These are phyloP conservation scores for Calameuta filiformis DNA, from an alignment of 2,888 invertebrate genomes.

Conservation along the genomic window DNA sequence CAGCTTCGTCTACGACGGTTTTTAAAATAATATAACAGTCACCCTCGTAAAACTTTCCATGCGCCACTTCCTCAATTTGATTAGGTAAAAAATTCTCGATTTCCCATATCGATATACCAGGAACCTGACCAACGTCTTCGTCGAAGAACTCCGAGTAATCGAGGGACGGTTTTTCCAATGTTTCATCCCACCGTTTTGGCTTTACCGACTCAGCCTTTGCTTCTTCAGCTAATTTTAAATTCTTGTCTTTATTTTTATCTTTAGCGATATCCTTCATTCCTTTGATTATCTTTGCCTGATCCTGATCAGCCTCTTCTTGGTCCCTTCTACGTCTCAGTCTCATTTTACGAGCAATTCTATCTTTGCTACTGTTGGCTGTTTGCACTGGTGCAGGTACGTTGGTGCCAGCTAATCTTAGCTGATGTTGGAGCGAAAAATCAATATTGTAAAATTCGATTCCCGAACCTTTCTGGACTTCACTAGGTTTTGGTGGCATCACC, in stretches of 20 bases:
- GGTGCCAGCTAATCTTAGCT: slow-evolving; percentile 91
- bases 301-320: slow-evolving; percentile 85
- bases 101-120: slow-evolving; percentile 97
- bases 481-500: slow-evolving; percentile 97
- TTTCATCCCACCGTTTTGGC: slow-evolving; percentile 97
- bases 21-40: slow-evolving; percentile 98
- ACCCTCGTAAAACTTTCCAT: slow-evolving; percentile 98
- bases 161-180: slow-evolving; percentile 91
- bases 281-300: slow-evolving; percentile 89
- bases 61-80: slow-evolving; percentile 90
- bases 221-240: slow-evolving; percentile 68
- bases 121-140: slow-evolving; percentile 91
- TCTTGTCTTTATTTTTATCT: slow-evolving; percentile 81
- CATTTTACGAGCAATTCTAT: slow-evolving; percentile 95
- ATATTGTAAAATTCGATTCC: slow-evolving; percentile 97
- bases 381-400: slow-evolving; percentile 80
- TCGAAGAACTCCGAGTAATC: slow-evolving; percentile 99
- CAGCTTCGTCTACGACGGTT: slow-evolving; percentile 85
- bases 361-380: slow-evolving; percentile 78
- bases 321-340: slow-evolving; percentile 85
- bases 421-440: slow-evolving; percentile 97
- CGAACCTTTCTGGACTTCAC: slow-evolving; percentile 79
- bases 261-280: slow-evolving; percentile 89
- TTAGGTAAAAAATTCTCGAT: slow-evolving; percentile 99
- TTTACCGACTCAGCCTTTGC: slow-evolving; percentile 79